These are phyloP conservation scores for Glyphotaelius pellucidus DNA, from an alignment of 2,888 invertebrate genomes.

Conservation along the genomic window DNA sequence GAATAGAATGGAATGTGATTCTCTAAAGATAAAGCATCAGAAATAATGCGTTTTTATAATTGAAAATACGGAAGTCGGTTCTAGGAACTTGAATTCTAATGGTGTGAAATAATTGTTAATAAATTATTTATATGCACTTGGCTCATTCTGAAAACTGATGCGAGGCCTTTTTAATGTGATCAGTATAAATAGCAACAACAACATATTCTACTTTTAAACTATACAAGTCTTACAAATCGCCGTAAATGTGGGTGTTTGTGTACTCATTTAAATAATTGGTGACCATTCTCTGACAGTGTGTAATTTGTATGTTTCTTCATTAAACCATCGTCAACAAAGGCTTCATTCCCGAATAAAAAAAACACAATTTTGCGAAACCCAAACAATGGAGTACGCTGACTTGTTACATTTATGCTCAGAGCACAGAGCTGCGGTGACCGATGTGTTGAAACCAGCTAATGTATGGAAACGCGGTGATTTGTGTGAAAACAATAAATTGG, in stretches of 20 bases:
- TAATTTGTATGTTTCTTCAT: conserved; percentile 3
- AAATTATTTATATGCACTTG: background rate
- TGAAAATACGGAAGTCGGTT: background rate
- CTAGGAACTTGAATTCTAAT: no score
- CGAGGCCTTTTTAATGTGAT: background rate
- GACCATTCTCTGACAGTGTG: background rate
- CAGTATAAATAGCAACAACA: background rate
- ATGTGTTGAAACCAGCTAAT: conserved; percentile 30
- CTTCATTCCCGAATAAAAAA: conserved; percentile 7
- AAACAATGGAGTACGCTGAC: conserved; percentile 19
- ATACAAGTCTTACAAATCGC: background rate
- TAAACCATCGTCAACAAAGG: conserved; percentile 18
- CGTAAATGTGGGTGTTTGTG: background rate
- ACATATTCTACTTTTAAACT: no score
- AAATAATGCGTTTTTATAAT: background rate
- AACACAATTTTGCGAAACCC: conserved; percentile 29
- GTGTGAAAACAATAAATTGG: conserved; percentile 39
- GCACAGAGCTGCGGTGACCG: conserved; percentile 5
- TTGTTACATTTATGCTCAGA: conserved; percentile 23
- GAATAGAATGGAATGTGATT: conserved; percentile 2
- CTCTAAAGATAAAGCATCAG: background rate
- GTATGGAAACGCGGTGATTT: conserved; percentile 43
- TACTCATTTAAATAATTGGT: background rate
- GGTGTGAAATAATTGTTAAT: background rate
- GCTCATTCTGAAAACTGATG: background rate